These are phyloP conservation scores for Bostrychus sinensis DNA, from an alignment of 2,113 vertebrate genomes.

Conservation along the genomic window DNA sequence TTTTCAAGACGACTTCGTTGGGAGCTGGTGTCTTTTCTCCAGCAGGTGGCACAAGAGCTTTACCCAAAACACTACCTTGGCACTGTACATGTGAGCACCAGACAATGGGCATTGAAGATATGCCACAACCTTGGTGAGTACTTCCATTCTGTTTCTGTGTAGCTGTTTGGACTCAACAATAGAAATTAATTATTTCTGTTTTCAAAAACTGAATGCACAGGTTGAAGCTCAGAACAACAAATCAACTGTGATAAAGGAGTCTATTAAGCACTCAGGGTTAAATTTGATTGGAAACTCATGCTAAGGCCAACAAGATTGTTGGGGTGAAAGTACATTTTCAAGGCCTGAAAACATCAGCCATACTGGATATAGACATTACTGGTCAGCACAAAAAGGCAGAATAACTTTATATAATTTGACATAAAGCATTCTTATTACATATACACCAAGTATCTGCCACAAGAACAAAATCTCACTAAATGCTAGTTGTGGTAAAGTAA, in stretches of 20 bases:
- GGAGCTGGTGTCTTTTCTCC: slow-evolving; percentile 19
- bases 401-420: neutral
- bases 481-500: too few species aligned
- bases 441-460: too few species aligned
- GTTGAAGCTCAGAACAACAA: neutral
- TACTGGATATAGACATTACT: neutral
- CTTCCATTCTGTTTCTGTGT: neutral
- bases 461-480: too few species aligned
- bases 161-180: neutral
- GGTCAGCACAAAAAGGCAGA: too few species aligned
- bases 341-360: slow-evolving; percentile 18
- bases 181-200: slow-evolving; percentile 4
- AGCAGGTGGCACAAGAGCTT: slow-evolving; percentile 68
- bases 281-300: slow-evolving; percentile 12
- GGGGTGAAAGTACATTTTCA: slow-evolving; percentile 22
- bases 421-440: neutral
- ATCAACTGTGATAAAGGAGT: neutral
- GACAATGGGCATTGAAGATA: neutral
- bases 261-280: neutral
- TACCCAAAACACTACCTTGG: neutral
- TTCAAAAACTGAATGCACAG: neutral
- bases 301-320: slow-evolving; percentile 10
- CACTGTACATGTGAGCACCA: neutral
- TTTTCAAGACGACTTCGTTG: neutral
- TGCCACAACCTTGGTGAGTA: slow-evolving; percentile 16